Percentiles rank a stretch among this genome's conserved stretches.
Conservation (phyloP, 2,797 vertebrate species). For the Hephaestus fuliginosus region DNA sequence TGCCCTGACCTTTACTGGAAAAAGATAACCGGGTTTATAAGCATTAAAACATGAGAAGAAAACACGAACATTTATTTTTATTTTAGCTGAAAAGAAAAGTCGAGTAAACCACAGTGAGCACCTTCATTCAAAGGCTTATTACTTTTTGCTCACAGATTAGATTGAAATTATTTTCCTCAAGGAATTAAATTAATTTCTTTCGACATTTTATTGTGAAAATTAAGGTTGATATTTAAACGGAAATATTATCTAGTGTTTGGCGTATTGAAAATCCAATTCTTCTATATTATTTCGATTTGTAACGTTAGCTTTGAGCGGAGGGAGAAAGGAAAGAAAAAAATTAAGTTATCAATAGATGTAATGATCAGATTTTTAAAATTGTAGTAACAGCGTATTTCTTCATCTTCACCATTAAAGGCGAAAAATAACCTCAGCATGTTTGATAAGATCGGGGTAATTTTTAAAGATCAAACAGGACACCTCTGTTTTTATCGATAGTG, state of each 20-base stretch:
- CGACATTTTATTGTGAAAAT: neutral
- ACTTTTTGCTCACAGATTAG: too few relatives aligned
- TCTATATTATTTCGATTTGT: neutral
- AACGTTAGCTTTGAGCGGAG: neutral
- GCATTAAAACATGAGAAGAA: neutral
- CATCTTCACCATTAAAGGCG: too few relatives aligned
- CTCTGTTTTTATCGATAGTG: too few relatives aligned
- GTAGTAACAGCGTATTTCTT: neutral
- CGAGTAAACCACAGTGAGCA: neutral
- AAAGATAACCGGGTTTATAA: neutral
- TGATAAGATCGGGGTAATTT: neutral
- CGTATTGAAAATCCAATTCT: neutral
- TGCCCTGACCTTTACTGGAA: neutral
- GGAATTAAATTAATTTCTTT: too few relatives aligned
- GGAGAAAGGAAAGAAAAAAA: neutral
- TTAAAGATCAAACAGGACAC: too few relatives aligned
- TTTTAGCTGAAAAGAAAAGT: neutral
- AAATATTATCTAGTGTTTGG: neutral
- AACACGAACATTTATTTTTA: neutral
- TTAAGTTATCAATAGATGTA: neutral
- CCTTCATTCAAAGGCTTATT: neutral
- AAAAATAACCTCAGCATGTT: neutral
- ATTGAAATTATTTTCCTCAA: too few relatives aligned
- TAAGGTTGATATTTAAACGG: neutral
- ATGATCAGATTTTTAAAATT: neutral